Percentiles rank a stretch among this genome's conserved stretches.
Conservation (phyloP, 2,113 vertebrate species). For the Pristiophorus japonicus region DNA sequence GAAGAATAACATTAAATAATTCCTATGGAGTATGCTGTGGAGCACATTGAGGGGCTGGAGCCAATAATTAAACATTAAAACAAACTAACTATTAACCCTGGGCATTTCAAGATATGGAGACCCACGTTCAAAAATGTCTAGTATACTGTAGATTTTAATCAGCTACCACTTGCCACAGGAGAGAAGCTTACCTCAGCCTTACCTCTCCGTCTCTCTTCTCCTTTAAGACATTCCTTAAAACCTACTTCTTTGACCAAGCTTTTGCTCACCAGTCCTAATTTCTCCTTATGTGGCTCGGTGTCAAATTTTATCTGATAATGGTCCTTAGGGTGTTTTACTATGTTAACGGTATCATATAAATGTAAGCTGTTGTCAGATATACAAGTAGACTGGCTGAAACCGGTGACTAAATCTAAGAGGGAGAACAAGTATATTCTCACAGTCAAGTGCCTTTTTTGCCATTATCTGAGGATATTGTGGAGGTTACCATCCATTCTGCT, state of each 20-base stretch:
- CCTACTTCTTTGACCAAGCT: background rate
- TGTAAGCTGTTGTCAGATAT: background rate
- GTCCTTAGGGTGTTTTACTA: too few relatives aligned
- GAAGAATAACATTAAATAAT: too few relatives aligned
- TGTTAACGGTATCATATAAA: too few relatives aligned
- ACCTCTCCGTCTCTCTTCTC: background rate
- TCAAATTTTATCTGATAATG: too few relatives aligned
- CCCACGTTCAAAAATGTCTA: background rate
- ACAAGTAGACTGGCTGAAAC: background rate
- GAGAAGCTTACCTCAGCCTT: background rate
- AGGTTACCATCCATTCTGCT: conserved; percentile 34
- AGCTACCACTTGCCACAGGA: conserved; percentile 32
- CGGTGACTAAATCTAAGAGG: background rate
- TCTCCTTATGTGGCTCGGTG: too few relatives aligned
- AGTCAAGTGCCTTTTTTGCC: background rate
- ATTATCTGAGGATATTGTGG: background rate
- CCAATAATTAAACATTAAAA: too few relatives aligned
- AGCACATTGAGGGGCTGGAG: too few relatives aligned
- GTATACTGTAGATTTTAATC: conserved; percentile 40
- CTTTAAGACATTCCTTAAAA: background rate
- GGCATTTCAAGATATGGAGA: background rate
- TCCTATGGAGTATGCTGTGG: too few relatives aligned
- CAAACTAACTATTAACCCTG: background rate
- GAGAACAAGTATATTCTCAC: background rate
- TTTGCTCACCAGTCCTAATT: background rate